Evolutionary conservation across 2,888 invertebrate genomes (phyloP).

Genomic region (Nymphalis c-album): DNA sequence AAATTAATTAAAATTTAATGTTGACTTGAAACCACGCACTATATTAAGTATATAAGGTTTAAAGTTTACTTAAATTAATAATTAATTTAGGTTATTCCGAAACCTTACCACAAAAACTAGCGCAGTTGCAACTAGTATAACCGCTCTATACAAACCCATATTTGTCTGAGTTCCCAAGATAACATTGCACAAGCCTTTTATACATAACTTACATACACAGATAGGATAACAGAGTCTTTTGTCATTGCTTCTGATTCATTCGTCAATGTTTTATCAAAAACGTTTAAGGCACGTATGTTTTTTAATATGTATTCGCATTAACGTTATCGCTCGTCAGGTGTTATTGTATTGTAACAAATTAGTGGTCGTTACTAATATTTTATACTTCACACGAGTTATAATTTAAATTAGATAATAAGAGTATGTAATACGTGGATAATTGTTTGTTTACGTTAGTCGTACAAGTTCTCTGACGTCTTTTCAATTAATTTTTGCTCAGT

Average conservation of each 20-base stretch:
- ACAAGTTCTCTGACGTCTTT: background rate
- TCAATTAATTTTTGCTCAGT: background rate
- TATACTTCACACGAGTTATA: background rate
- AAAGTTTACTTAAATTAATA: no score
- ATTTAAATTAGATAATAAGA: slow-evolving; percentile 16
- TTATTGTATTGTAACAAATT: background rate
- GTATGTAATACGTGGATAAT: background rate
- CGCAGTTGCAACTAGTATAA: slow-evolving; percentile 47
- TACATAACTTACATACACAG: slow-evolving; percentile 45
- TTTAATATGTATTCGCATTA: slow-evolving; percentile 22
- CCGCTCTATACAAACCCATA: slow-evolving; percentile 53
- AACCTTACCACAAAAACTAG: slow-evolving; percentile 59
- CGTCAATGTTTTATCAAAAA: slow-evolving; percentile 39
- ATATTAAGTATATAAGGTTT: no score
- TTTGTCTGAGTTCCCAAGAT: slow-evolving; percentile 40
- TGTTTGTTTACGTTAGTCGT: background rate
- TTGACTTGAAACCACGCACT: no score
- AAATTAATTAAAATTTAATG: no score
- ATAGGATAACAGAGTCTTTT: slow-evolving; percentile 51
- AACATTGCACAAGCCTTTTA: slow-evolving; percentile 49
- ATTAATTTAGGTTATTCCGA: background rate
- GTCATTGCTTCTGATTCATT: slow-evolving; percentile 46
- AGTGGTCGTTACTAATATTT: slow-evolving; percentile 10
- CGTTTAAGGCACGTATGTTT: slow-evolving; percentile 44
- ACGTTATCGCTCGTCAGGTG: slow-evolving; percentile 23